Percentiles rank a stretch among this genome's conserved stretches.
These are phyloP conservation scores for Lota lota DNA, from an alignment of 2,113 vertebrate genomes.

Conservation along the genomic window DNA sequence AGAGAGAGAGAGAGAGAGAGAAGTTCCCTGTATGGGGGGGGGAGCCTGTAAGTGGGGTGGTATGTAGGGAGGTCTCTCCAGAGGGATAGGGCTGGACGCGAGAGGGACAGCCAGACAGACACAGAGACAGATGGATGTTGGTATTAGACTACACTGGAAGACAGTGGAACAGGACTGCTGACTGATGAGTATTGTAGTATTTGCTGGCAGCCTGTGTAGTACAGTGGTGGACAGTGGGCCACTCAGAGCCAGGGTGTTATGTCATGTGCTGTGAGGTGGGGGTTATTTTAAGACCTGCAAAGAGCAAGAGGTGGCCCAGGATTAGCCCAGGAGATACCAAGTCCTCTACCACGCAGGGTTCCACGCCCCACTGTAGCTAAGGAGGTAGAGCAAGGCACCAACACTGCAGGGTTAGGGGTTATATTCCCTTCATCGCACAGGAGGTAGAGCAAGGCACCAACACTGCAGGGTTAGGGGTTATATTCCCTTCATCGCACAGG, in stretches of 20 bases:
- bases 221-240: not conserved
- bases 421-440: not conserved
- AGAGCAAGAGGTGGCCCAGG: conserved; percentile 53
- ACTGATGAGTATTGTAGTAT: not conserved
- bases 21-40: too few species aligned
- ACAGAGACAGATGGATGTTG: not conserved
- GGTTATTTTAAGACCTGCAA: conserved; percentile 61
- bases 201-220: not conserved
- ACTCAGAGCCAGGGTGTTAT: conserved; percentile 23
- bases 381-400: not conserved
- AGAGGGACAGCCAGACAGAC: not conserved
- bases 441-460: not conserved
- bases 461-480: not conserved
- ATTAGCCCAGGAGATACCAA: conserved; percentile 56
- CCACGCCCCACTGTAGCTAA: not conserved
- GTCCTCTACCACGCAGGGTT: conserved; percentile 31
- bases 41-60: too few species aligned
- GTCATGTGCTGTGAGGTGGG: not conserved
- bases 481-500: not conserved
- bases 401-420: not conserved
- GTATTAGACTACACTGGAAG: not conserved
- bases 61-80: not conserved
- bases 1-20: too few species aligned
- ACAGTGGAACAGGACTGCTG: not conserved
- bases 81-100: not conserved